These are phyloP conservation scores for Rhagologus leucostigma DNA, from an alignment of 2,113 vertebrate genomes.

Conservation along the genomic window DNA sequence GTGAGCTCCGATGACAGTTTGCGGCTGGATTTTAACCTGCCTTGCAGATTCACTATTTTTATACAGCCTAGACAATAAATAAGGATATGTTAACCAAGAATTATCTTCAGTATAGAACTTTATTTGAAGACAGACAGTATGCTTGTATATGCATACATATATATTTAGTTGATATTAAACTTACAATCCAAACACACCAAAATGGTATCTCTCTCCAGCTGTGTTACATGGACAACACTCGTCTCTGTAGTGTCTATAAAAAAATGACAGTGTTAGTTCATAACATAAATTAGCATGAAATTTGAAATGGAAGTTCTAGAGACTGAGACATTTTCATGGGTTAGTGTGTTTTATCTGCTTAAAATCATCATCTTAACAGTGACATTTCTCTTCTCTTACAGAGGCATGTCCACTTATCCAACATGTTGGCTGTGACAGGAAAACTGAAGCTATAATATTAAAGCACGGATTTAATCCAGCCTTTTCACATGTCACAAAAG, in stretches of 20 bases:
- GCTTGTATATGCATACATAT: background rate
- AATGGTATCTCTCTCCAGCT: slow-evolving; percentile 96
- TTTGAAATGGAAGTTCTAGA: background rate
- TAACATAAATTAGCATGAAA: background rate
- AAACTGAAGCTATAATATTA: slow-evolving; percentile 10
- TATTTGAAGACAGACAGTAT: background rate
- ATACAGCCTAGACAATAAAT: slow-evolving; percentile 84
- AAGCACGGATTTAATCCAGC: background rate
- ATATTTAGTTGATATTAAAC: slow-evolving; percentile 52
- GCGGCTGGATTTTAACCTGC: slow-evolving; percentile 94
- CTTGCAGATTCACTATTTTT: slow-evolving; percentile 97
- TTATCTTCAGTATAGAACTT: background rate
- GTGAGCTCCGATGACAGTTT: slow-evolving; percentile 95
- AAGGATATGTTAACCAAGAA: background rate
- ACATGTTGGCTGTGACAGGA: background rate
- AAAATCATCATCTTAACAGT: background rate
- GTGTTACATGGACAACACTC: slow-evolving; percentile 93
- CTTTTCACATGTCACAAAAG: background rate
- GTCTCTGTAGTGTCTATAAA: slow-evolving; percentile 89
- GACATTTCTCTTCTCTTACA: slow-evolving; percentile 8
- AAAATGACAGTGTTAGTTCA: slow-evolving; percentile 15
- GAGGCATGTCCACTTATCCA: background rate
- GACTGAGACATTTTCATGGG: background rate
- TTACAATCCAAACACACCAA: slow-evolving; percentile 96
- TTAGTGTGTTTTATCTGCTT: background rate